These are phyloP conservation scores for Pseudanteris insignis DNA, from an alignment of 2,888 invertebrate genomes.

Conservation along the genomic window DNA sequence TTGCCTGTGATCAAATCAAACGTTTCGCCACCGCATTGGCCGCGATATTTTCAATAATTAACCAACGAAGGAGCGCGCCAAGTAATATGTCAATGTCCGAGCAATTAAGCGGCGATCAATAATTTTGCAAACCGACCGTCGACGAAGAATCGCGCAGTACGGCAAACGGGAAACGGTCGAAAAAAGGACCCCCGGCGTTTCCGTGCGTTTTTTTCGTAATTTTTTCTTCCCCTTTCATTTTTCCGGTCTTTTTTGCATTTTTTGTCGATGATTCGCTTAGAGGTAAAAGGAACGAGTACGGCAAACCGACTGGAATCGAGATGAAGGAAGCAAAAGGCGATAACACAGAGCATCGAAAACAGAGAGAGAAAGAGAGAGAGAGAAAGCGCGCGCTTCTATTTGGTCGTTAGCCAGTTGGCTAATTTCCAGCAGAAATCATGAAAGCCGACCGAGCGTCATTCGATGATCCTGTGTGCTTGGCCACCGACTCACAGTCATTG, in stretches of 20 bases:
- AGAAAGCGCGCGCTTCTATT: constrained; percentile 61
- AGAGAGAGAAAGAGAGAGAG: constrained; percentile 44
- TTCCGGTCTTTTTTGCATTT: background rate
- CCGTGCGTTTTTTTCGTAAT: background rate
- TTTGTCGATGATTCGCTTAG: background rate
- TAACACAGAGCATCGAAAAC: constrained; percentile 44
- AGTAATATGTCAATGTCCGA: constrained; percentile 37
- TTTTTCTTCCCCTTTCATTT: background rate
- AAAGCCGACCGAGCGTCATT: constrained; percentile 62
- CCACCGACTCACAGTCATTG: constrained; percentile 59
- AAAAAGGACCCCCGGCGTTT: too few relatives aligned
- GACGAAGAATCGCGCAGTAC: constrained; percentile 10
- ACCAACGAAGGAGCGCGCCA: constrained; percentile 27
- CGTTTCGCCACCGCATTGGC: constrained; percentile 22
- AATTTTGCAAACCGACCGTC: constrained; percentile 20
- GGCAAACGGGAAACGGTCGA: too few relatives aligned
- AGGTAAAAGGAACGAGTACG: constrained; percentile 8
- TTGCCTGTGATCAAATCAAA: constrained; percentile 27
- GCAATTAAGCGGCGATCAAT: constrained; percentile 37
- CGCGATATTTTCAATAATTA: constrained; percentile 33
- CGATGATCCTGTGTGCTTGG: constrained; percentile 62
- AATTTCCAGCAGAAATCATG: constrained; percentile 66
- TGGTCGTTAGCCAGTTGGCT: constrained; percentile 67
- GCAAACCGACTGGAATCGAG: constrained; percentile 24
- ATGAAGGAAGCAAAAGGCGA: constrained; percentile 41